These are phyloP conservation scores for Saguinus midas DNA, from an alignment of 2,113 vertebrate species.

Conservation along the genomic window DNA sequence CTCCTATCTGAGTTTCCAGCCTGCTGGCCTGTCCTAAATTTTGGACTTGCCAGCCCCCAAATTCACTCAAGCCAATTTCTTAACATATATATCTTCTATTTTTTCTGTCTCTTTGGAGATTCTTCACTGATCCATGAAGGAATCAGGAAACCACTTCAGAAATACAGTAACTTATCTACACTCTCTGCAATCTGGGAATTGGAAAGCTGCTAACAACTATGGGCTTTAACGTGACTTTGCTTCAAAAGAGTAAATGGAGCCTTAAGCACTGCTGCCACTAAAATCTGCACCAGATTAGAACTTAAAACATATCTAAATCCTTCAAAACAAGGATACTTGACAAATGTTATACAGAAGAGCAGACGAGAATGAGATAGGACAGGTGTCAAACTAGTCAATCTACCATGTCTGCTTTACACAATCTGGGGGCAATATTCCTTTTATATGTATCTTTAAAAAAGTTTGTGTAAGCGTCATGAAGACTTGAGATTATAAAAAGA, in stretches of 20 bases:
- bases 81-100: neutral
- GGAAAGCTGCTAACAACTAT: neutral
- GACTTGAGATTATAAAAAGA: neutral
- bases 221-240: neutral
- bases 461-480: neutral
- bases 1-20: neutral
- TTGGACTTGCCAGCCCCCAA: neutral
- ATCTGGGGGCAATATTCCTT: neutral
- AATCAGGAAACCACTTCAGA: neutral
- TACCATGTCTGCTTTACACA: neutral
- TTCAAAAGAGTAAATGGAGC: neutral
- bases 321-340: neutral
- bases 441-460: neutral
- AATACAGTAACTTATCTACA: neutral
- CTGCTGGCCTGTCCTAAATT: neutral
- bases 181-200: neutral
- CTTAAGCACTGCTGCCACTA: neutral
- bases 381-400: neutral
- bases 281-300: neutral
- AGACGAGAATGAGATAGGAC: neutral
- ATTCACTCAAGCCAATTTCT: neutral
- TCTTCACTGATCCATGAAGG: neutral
- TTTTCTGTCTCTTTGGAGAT: neutral
- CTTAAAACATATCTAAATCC: neutral
- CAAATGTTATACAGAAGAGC: neutral